These are phyloP conservation scores for Meloidogyne floridensis DNA, from an alignment of 1,140 invertebrate genomes.

Conservation along the genomic window DNA sequence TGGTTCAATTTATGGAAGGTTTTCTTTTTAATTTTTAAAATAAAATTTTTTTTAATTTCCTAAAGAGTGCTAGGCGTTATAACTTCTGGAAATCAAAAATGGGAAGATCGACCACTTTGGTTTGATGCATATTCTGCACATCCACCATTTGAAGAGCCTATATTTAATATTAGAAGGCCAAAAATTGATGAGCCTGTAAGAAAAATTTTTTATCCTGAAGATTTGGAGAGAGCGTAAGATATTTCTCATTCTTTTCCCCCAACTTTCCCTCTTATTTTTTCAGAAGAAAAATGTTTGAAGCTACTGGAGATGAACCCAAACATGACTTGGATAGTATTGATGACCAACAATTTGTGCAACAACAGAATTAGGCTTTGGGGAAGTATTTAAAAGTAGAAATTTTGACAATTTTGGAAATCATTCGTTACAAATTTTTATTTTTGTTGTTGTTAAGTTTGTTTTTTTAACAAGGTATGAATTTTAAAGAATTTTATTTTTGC, in stretches of 20 bases:
- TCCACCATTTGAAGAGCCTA: conserved; percentile 80
- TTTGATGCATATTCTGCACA: conserved; percentile 85
- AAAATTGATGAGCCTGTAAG: conserved; percentile 69
- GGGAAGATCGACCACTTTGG: conserved; percentile 82
- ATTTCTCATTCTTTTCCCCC: neutral
- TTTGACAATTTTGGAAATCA: neutral
- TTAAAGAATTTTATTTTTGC: conserved; percentile 5
- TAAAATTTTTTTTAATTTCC: neutral
- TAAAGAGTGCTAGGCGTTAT: conserved; percentile 74
- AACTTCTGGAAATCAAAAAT: conserved; percentile 75
- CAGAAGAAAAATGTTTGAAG: neutral
- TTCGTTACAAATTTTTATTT: neutral
- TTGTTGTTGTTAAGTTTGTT: neutral
- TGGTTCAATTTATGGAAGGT: neutral
- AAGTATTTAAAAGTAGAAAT: neutral
- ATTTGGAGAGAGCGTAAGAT: conserved; percentile 65
- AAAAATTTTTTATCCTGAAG: conserved; percentile 82
- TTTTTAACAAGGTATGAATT: conserved; percentile 22
- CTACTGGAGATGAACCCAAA: neutral
- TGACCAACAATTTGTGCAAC: neutral
- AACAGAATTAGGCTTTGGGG: too few relatives aligned
- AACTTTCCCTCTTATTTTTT: neutral
- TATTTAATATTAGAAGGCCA: conserved; percentile 73
- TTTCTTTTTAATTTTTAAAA: neutral
- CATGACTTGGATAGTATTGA: neutral